Conservation (phyloP, 2,113 vertebrate genomes). For the Dipodomys spectabilis region DNA sequence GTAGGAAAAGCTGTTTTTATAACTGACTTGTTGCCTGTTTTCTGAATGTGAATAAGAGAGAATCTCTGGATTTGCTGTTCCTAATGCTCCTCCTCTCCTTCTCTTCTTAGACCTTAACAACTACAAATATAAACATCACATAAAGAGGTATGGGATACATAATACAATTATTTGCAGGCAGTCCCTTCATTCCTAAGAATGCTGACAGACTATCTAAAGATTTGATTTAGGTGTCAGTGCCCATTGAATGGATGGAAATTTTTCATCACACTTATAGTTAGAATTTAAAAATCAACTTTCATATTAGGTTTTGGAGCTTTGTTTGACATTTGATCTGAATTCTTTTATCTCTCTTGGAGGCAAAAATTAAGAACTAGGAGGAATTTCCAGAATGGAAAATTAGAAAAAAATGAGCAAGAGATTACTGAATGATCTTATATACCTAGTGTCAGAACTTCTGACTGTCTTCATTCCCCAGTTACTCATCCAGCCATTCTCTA, state of each 20-base stretch:
- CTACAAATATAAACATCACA: not conserved
- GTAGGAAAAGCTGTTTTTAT: not conserved
- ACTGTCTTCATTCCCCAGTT: not conserved
- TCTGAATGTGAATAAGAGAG: not conserved
- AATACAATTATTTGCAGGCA: slow-evolving; percentile 10
- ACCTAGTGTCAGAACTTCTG: not conserved
- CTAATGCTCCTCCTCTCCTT: not conserved
- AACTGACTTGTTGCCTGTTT: not conserved
- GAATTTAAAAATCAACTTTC: not conserved
- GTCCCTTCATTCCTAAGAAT: not conserved
- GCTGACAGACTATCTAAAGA: not conserved
- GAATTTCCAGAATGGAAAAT: not conserved
- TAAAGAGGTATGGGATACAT: not conserved
- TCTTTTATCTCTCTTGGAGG: not conserved
- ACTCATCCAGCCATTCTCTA: not conserved
- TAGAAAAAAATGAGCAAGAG: not conserved
- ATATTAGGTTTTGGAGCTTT: not conserved
- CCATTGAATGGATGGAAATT: not conserved
- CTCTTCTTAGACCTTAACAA: not conserved
- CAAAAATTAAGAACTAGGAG: not conserved
- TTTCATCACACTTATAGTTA: not conserved
- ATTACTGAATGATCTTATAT: not conserved
- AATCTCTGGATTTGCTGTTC: not conserved
- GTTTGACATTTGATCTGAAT: not conserved
- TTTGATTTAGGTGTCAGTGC: not conserved